phyloP scores from a whole-genome alignment of 1,140 invertebrate species.

The Apis laboriosa region DNA sequence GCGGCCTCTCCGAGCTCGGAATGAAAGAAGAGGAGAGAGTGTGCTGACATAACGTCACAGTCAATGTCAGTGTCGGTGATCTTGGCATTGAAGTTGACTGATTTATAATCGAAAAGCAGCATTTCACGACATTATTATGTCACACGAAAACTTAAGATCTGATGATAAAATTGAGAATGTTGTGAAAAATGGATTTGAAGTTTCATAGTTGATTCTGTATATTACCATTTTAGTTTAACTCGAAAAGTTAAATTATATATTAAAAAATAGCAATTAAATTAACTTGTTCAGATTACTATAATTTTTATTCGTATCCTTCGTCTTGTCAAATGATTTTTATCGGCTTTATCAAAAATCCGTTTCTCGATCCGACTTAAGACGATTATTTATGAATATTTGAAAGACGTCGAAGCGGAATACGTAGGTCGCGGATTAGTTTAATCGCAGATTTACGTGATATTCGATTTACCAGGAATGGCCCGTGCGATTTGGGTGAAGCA shows the following conservation, averaged over 20 bases:
- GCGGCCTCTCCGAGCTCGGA: slow-evolving; percentile 20
- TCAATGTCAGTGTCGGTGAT: slow-evolving; percentile 61
- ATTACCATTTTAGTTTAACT: too few species aligned
- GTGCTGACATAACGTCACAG: slow-evolving; percentile 62
- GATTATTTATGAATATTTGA: background rate
- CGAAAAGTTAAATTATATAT: too few species aligned
- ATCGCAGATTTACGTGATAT: background rate
- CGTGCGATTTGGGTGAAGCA: slow-evolving; percentile 27
- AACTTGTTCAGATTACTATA: too few species aligned
- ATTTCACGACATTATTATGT: background rate
- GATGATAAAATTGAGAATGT: too few species aligned
- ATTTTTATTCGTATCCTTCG: too few species aligned
- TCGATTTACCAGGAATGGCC: slow-evolving; percentile 16
- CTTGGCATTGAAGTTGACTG: slow-evolving; percentile 19
- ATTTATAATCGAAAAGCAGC: background rate
- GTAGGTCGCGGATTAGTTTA: background rate
- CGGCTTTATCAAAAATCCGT: too few species aligned
- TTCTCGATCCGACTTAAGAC: background rate
- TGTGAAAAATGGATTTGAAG: too few species aligned
- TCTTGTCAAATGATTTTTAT: too few species aligned
- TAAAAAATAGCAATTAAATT: too few species aligned
- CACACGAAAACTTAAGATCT: background rate
- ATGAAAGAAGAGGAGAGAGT: background rate
- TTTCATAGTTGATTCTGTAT: too few species aligned
- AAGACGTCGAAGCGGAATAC: background rate